These are phyloP conservation scores for Panurus biarmicus DNA, from an alignment of 2,113 vertebrate genomes.

Conservation along the genomic window DNA sequence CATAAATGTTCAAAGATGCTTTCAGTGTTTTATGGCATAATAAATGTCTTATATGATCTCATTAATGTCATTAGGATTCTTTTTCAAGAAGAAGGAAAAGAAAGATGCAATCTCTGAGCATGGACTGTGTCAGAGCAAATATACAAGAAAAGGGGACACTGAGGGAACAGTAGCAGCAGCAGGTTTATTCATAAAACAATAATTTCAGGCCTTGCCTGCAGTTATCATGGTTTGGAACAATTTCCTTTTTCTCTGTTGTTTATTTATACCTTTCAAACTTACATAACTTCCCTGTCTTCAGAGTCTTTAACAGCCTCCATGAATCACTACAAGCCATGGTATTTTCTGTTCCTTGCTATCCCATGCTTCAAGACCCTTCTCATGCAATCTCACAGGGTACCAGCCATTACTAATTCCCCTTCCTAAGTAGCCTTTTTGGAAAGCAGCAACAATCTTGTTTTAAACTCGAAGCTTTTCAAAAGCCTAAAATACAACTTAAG, in stretches of 20 bases:
- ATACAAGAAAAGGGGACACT: accelerated
- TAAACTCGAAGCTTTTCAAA: not conserved
- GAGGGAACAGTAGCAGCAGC: not conserved
- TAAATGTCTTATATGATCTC: not conserved
- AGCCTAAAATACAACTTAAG: not conserved
- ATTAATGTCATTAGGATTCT: not conserved
- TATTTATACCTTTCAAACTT: not conserved
- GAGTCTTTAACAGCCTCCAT: not conserved
- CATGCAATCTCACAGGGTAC: not conserved
- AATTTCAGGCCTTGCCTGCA: not conserved
- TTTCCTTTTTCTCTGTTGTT: not conserved
- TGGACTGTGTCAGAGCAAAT: not conserved
- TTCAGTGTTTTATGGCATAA: not conserved
- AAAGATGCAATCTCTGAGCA: not conserved
- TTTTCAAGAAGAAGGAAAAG: not conserved
- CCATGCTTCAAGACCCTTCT: not conserved
- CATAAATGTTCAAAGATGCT: not conserved
- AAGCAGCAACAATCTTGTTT: not conserved
- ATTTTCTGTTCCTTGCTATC: not conserved
- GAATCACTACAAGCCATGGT: not conserved
- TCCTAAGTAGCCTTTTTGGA: not conserved
- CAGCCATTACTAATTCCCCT: not conserved
- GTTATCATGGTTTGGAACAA: not conserved
- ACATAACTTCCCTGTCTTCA: not conserved
- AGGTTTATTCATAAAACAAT: not conserved